Percentiles rank a stretch among this genome's conserved stretches.
Conservation (phyloP, 1,140 invertebrate species). For the Ceratosolen solmsi region DNA sequence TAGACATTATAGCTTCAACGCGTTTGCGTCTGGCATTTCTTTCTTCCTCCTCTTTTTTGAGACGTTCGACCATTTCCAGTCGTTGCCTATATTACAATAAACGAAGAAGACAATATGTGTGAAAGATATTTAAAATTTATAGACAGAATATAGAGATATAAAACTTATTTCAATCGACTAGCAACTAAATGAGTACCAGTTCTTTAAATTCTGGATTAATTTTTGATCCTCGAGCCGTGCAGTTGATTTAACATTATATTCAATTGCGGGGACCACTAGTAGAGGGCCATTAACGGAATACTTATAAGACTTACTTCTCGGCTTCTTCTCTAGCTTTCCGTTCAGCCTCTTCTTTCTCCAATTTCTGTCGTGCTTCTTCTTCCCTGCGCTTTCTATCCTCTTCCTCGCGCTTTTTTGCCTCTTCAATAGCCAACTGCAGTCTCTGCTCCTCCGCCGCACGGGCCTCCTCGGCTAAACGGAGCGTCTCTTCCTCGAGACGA, state of each 20-base stretch:
- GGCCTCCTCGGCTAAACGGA: slow-evolving; percentile 81
- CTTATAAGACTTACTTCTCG: slow-evolving; percentile 76
- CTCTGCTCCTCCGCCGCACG: slow-evolving; percentile 83
- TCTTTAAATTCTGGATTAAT: no score
- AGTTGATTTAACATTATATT: no score
- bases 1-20: slow-evolving; percentile 88
- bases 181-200: no score
- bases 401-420: slow-evolving; percentile 77
- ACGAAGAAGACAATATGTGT: no score
- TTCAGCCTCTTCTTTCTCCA: slow-evolving; percentile 85
- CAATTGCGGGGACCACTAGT: no score
- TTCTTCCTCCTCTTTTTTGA: slow-evolving; percentile 87
- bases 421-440: slow-evolving; percentile 82
- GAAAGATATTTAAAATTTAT: no score
- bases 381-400: slow-evolving; percentile 78
- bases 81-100: slow-evolving; percentile 78
- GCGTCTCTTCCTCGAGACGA: slow-evolving; percentile 83
- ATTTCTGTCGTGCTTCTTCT: slow-evolving; percentile 80
- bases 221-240: no score
- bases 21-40: slow-evolving; percentile 83
- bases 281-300: no score
- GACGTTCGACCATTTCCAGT: slow-evolving; percentile 82
- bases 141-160: no score
- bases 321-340: slow-evolving; percentile 84
- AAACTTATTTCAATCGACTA: no score